Evolutionary conservation across 2,797 vertebrate genomes (phyloP), one percentile per base, ranked within the genome.

Genomic region (Cynodonichthys magdalenae): DNA sequence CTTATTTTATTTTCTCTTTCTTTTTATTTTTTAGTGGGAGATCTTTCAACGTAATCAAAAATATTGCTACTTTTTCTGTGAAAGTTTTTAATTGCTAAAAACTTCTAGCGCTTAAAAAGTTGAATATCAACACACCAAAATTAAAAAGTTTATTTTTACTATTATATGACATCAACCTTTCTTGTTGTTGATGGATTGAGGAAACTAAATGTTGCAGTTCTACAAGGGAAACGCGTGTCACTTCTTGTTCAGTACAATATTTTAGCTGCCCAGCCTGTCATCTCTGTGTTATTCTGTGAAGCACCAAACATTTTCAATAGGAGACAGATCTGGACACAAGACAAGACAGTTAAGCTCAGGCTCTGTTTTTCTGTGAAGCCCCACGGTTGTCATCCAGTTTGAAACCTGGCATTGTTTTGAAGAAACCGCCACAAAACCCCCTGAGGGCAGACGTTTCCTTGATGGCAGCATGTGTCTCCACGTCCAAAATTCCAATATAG

Each of bases 1-100:
- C 85, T 89, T 31, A 78, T 85, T 83, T 83, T 67, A n/a, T 55
- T 79, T 66, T 50, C 71, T 34, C 31, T 10, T 34, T 34, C 9
- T 34, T 31, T 6, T 31, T 31, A 63, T 39, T 61, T 74, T 73
- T 80, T 52, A 54, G 69, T 49, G 54, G 39, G 65, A 61, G 59
- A 65, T 49, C 64, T 75, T 60, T 63, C 63, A 1, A 59, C 28
- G 52, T 36, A 69, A 77, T 85, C 75, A 54, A 50, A 39, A 59
- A 80, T 66, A 63, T 56, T 57, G 49, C 31, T 53, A 55, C 27
- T n/a, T 49, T 41, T 41, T 41, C 14, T 7, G 14, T 28, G 3
- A 39, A 53, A 20, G 18, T 41, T 31, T 31, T 31, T 9, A 31
- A 39, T 12, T 39, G 11, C 11, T 12, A 39, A 39, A 31, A 31